phyloP scores from a whole-genome alignment of 2,113 vertebrate genomes.

The Apaloderma vittatum region DNA sequence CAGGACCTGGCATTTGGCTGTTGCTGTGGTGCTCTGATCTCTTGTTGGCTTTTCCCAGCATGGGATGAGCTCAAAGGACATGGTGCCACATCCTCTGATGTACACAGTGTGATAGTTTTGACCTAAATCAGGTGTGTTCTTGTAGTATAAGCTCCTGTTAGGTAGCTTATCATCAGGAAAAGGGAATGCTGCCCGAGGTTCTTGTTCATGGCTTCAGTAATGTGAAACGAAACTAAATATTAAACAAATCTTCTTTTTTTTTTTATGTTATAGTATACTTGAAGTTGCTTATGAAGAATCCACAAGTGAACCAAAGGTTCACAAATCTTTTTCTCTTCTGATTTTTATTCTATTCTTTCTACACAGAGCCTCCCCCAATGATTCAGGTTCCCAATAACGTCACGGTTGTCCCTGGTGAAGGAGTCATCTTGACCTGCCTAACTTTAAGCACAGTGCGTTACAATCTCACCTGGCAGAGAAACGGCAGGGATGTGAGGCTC shows the following conservation, averaged over 20 bases:
- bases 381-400: conserved; percentile 84
- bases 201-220: background rate
- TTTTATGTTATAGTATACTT: rapidly evolving
- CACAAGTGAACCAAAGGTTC: background rate
- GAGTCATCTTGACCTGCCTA: conserved; percentile 86
- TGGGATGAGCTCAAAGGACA: background rate
- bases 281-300: background rate
- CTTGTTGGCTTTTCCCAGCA: background rate
- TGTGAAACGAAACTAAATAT: background rate
- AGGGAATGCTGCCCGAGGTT: background rate
- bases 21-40: background rate
- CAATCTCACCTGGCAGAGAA: conserved; percentile 92
- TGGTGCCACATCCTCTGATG: background rate
- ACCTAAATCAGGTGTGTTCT: background rate
- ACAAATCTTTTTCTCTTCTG: background rate
- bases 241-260: rapidly evolving
- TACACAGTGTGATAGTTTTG: background rate
- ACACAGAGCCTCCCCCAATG: conserved; percentile 90
- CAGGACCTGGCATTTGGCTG: no score
- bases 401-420: conserved; percentile 82
- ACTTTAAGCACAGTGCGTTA: conserved; percentile 85
- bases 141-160: background rate
- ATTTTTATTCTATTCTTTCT: background rate
- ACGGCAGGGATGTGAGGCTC: conserved; percentile 74
- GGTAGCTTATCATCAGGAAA: background rate